These are phyloP conservation scores for Biston betularia DNA, from an alignment of 2,888 invertebrate species.

Conservation along the genomic window DNA sequence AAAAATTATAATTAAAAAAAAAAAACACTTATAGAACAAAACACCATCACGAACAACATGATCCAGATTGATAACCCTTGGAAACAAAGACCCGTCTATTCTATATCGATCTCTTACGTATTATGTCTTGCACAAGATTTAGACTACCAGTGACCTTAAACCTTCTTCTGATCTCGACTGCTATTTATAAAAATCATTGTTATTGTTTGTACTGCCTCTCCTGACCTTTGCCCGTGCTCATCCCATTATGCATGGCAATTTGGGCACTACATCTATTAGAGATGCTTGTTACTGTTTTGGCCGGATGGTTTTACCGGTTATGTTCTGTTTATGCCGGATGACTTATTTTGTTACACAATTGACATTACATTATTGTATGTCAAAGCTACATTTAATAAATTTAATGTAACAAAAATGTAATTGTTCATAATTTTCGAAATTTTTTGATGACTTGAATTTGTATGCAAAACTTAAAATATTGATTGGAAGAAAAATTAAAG, in stretches of 20 bases:
- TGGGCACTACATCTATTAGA: slow-evolving; percentile 31
- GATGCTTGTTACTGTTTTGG: slow-evolving; percentile 16
- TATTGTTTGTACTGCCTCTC: slow-evolving; percentile 38
- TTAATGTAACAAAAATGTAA: too few relatives aligned
- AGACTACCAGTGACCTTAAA: slow-evolving; percentile 33
- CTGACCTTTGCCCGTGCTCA: slow-evolving; percentile 41
- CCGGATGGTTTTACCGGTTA: background rate
- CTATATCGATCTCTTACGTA: slow-evolving; percentile 5
- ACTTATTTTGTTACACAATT: background rate
- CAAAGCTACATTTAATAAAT: too few relatives aligned
- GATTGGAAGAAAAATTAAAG: too few relatives aligned
- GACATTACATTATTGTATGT: background rate
- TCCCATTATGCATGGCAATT: slow-evolving; percentile 45
- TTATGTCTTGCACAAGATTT: slow-evolving; percentile 22
- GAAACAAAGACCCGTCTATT: slow-evolving; percentile 1
- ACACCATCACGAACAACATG: background rate
- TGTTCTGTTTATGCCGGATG: background rate
- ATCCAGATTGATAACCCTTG: slow-evolving; percentile 3
- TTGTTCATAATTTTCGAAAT: too few relatives aligned
- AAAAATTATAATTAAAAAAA: too few relatives aligned
- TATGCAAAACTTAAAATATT: too few relatives aligned
- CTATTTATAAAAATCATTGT: slow-evolving; percentile 39
- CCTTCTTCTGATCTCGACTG: slow-evolving; percentile 23
- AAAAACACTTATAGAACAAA: background rate
- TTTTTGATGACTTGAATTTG: too few relatives aligned